Conservation (phyloP, 2,113 vertebrate species). For the Solea solea region DNA sequence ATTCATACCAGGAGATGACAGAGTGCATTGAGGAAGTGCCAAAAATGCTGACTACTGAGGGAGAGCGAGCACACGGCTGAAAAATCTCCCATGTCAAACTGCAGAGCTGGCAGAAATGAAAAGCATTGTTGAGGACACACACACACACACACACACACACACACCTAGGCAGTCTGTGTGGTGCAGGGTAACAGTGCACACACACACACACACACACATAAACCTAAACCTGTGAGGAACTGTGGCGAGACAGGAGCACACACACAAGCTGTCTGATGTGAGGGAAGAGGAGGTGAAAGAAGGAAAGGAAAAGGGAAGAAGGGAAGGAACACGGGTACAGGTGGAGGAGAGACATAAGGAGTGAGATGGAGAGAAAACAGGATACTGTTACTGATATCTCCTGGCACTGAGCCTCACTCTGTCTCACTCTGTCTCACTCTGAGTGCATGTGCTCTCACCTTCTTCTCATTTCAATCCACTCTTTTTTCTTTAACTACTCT, state of each 20-base stretch:
- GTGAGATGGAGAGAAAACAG: not conserved
- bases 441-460: slow-evolving; percentile 10
- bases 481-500: slow-evolving; percentile 2
- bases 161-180: slow-evolving; percentile 54
- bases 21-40: slow-evolving; percentile 73
- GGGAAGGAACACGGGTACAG: slow-evolving; percentile 4
- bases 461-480: slow-evolving; percentile 4
- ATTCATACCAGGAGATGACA: slow-evolving; percentile 76
- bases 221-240: slow-evolving; percentile 42
- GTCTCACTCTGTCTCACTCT: not conserved
- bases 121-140: slow-evolving; percentile 62
- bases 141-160: slow-evolving; percentile 53
- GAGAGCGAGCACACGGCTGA: slow-evolving; percentile 63
- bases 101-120: slow-evolving; percentile 74
- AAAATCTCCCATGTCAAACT: slow-evolving; percentile 76
- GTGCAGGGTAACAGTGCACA: slow-evolving; percentile 49
- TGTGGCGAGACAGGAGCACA: slow-evolving; percentile 57
- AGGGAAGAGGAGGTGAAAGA: slow-evolving; percentile 30
- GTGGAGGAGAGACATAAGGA: slow-evolving; percentile 22
- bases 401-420: slow-evolving; percentile 26
- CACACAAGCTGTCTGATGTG: slow-evolving; percentile 52
- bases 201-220: slow-evolving; percentile 33
- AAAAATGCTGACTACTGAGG: slow-evolving; percentile 77
- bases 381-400: slow-evolving; percentile 10
- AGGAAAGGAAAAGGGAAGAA: slow-evolving; percentile 15